phyloP scores from a whole-genome alignment of 2,888 invertebrate genomes.

The Mayetiola destructor region DNA sequence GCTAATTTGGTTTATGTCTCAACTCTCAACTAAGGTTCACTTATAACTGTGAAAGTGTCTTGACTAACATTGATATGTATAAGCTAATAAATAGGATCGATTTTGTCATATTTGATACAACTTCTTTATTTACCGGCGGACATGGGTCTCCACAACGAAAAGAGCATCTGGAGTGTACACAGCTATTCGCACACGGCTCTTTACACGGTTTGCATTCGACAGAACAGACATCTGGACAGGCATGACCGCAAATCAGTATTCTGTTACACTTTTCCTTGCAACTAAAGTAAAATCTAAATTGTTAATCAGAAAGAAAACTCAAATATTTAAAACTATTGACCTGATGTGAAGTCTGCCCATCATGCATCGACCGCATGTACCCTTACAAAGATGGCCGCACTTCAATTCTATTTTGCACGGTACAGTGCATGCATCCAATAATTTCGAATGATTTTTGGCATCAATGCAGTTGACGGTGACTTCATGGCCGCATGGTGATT shows the following conservation, averaged over 20 bases:
- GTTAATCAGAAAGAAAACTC: too few relatives aligned
- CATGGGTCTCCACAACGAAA: neutral
- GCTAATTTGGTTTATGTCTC: too few relatives aligned
- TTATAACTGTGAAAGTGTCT: too few relatives aligned
- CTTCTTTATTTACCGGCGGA: too few relatives aligned
- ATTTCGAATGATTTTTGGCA: neutral
- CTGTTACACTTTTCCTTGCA: neutral
- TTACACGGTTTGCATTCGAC: neutral
- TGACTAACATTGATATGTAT: too few relatives aligned
- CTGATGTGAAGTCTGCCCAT: neutral
- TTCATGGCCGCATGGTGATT: neutral
- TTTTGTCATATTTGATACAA: too few relatives aligned
- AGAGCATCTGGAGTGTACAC: neutral
- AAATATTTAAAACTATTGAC: neutral
- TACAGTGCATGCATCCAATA: neutral
- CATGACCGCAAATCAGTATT: neutral
- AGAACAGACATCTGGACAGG: neutral
- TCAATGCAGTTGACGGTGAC: neutral
- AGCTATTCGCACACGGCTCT: neutral
- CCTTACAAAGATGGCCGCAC: neutral
- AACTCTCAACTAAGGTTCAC: too few relatives aligned
- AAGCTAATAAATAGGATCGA: too few relatives aligned
- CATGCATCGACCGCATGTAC: slow-evolving; percentile 8
- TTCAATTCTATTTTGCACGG: neutral
- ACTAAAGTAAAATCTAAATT: too few relatives aligned